Base-by-base conservation (phyloP, 1,140 invertebrate genomes). In the Globodera ellingtonae region DNA sequence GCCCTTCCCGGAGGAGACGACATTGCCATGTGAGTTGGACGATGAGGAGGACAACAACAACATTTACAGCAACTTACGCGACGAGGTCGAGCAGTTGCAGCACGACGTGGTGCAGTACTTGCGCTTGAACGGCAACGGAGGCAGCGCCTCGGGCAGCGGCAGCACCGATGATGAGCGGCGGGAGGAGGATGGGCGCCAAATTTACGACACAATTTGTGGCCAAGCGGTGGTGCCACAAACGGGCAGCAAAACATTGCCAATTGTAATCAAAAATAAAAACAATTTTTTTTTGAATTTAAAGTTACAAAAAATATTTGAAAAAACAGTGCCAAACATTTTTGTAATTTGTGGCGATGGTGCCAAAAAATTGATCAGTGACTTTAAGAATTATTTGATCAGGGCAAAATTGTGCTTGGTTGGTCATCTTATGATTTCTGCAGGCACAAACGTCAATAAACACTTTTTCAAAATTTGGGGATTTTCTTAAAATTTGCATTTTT, bases 191-290 rank as follows among this genome's bases (percentile, higher is more conserved):
- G 48, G 72, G n/a, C 83, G 82, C 59, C 75, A 84, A 48, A 65
- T 84, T 44, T 84, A 84, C 46, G 83, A 84, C n/a, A 76, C 81
- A 13, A 82, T 83, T 48, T 50, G 84, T 62, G 65, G 70, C 24
- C 80, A 76, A 48, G 56, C 72, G 47, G 65, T 59, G 15, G 56
- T 62, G 56, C 56, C 56, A 62, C 56, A 18, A 52, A 56, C 78
- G n/a, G 72, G 69, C 71, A 80, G 47, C 44, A 79, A 52, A 47
- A 35, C 50, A 6, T 44, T 79, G 46, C 72, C 77, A 7, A 46
- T 46, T 59, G 79, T 80, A 80, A 80, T 52, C 44, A 50, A 62
- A 62, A 62, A 62, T 65, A 62, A 75, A 21, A 79, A 79, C 18
- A 81, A 79, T 79, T 81, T 80, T 75, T n/a, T 72, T 21, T 21